A percentile compares a stretch with the other conserved stretches of the same genome.
Conservation (phyloP, 2,797 vertebrate genomes). For the Glossophaga mutica region DNA sequence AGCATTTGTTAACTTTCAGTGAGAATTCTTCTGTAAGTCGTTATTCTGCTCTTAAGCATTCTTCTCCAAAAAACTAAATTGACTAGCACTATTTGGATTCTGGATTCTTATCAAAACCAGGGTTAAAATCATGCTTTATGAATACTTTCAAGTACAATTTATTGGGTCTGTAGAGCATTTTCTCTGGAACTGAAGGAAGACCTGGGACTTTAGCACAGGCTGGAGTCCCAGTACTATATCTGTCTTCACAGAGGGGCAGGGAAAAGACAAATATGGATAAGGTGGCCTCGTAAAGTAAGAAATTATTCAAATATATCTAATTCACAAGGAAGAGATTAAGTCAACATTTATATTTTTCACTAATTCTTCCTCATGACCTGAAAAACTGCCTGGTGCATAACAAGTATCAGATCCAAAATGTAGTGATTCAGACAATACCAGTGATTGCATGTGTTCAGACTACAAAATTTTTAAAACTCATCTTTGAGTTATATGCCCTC, state of each 20-base stretch:
- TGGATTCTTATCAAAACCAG: neutral
- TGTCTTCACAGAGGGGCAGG: neutral
- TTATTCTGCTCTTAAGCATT: neutral
- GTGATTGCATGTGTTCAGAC: neutral
- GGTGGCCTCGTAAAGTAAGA: neutral
- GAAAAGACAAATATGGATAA: neutral
- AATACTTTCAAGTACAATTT: neutral
- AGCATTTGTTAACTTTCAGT: constrained; percentile 23
- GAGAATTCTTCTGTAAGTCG: neutral
- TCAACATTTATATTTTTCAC: neutral
- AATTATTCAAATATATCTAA: neutral
- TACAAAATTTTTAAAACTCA: neutral
- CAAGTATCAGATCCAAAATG: neutral
- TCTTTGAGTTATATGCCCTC: neutral
- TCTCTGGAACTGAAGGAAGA: neutral
- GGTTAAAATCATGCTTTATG: neutral
- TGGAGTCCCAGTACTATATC: neutral
- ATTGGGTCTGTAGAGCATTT: neutral
- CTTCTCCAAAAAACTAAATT: neutral
- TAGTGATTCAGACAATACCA: neutral
- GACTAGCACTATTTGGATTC: neutral
- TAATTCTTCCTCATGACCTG: neutral
- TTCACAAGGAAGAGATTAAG: neutral
- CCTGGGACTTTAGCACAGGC: neutral
- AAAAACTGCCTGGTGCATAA: neutral